Base-by-base conservation (phyloP, 2,113 vertebrate species). In the Sylvia atricapilla region DNA sequence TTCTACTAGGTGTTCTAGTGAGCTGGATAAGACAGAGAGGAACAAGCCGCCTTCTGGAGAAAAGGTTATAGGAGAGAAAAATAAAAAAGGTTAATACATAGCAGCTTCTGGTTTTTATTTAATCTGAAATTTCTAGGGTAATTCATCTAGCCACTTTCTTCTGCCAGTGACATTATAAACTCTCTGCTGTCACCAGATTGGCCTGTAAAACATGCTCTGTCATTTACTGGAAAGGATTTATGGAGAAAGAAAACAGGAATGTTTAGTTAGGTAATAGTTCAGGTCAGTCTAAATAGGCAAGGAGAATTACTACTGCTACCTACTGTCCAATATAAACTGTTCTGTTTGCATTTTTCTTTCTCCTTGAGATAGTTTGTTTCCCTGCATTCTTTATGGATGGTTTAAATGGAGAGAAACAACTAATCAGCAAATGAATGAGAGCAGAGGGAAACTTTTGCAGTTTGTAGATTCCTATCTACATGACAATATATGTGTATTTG, bases 181-280 rank as follows among this genome's bases (percentile, higher is more conserved):
- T 50, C 37, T 90, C 70, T 81, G 16, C 63, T 94, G 60, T 80
- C 80, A 85, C 37, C 35, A 92, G 15, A 28, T 15, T 68, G 23
- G 28, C 46, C 46, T 84, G 44, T 60, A 92, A 94, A 95, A 21
- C 2, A 6, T 1, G 1, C 17, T 77, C 37, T 91, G 73, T 67
- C 86, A 82, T 95, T 95, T 95, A 74, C 56, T 74, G 39, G 68
- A 85, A 94, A 89, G 49, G 13, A 75, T 95, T 96, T 91, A 94
- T 79, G 44, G 46, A 87, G 64, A 96, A 77, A 85, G 35, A 70
- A 84, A 64, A 18, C 47, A 89, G 50, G 28, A 59, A 27, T 87
- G 25, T 79, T 95, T 87, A 59, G 59, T 47, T 77, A 68, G 56
- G 41, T 86, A 69, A 66, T 27, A 81, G 78, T 75, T 84, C 46